Conservation (phyloP, 2,888 invertebrate species). For the Diarsia rubi region DNA sequence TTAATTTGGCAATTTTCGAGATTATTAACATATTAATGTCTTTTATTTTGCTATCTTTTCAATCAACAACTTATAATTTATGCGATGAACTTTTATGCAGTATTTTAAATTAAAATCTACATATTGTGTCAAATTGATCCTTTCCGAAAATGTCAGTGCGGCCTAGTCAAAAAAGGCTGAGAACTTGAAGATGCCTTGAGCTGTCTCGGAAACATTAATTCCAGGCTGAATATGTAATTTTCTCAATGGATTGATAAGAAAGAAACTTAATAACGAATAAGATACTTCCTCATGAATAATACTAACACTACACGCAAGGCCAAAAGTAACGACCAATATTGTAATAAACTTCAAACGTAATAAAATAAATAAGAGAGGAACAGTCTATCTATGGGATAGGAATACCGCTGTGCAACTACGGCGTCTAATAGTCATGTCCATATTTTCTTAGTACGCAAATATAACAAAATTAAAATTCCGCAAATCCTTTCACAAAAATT, state of each 20-base stretch:
- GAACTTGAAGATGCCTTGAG: neutral
- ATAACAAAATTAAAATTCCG: neutral
- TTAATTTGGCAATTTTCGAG: slow-evolving; percentile 1
- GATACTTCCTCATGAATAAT: slow-evolving; percentile 17
- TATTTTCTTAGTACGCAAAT: neutral
- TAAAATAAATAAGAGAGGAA: slow-evolving; percentile 18
- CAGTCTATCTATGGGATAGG: neutral
- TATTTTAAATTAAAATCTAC: neutral
- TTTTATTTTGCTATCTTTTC: neutral
- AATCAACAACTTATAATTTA: slow-evolving; percentile 7
- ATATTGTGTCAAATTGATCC: neutral
- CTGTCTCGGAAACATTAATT: slow-evolving; percentile 2
- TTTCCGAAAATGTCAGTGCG: neutral
- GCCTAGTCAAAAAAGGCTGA: neutral
- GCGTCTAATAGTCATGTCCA: neutral
- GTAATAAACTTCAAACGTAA: slow-evolving; percentile 34
- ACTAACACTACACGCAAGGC: slow-evolving; percentile 19
- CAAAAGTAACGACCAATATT: slow-evolving; percentile 25
- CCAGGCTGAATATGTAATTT: slow-evolving; percentile 9
- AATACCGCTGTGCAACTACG: neutral
- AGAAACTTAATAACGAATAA: neutral
- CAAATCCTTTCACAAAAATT: slow-evolving; percentile 23
- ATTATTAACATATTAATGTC: neutral
- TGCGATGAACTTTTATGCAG: no score
- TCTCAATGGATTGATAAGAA: neutral